Conservation (phyloP, 2,888 invertebrate genomes). For the Euclidia mi region DNA sequence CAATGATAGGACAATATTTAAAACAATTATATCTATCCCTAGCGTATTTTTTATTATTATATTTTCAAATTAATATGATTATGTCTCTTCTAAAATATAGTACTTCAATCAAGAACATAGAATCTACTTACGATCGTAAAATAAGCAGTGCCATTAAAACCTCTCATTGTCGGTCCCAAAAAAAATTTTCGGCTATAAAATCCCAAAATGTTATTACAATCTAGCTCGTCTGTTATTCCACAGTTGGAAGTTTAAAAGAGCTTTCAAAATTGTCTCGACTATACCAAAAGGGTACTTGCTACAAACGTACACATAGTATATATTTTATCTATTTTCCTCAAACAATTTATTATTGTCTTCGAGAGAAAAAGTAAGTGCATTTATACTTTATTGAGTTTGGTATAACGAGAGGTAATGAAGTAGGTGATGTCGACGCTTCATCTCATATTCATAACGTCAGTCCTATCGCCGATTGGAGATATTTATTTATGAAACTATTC, state of each 20-base stretch:
- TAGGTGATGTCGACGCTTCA: slow-evolving; percentile 65
- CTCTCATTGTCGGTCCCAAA: too few relatives aligned
- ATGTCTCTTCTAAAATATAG: too few relatives aligned
- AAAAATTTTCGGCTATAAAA: too few relatives aligned
- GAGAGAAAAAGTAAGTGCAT: slow-evolving; percentile 35
- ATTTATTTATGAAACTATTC: slow-evolving; percentile 35
- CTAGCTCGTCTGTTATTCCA: too few relatives aligned
- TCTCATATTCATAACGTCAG: slow-evolving; percentile 79
- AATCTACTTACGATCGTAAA: too few relatives aligned
- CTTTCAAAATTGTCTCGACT: slow-evolving; percentile 2
- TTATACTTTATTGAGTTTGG: slow-evolving; percentile 72
- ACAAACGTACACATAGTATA: slow-evolving; percentile 3
- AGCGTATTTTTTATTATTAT: too few relatives aligned
- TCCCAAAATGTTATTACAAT: too few relatives aligned
- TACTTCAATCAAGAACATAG: too few relatives aligned
- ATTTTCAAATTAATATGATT: too few relatives aligned
- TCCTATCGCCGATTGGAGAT: slow-evolving; percentile 58
- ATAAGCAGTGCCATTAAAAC: too few relatives aligned
- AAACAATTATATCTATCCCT: too few relatives aligned
- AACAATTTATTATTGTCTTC: slow-evolving; percentile 12
- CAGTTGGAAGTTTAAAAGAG: not conserved
- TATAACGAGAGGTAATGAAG: slow-evolving; percentile 80
- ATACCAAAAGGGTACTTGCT: slow-evolving; percentile 4
- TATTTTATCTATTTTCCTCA: slow-evolving; percentile 13
- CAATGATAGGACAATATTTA: too few relatives aligned